A percentile compares a stretch with the other conserved stretches of the same genome.
phyloP scores from a whole-genome alignment of 2,797 vertebrate species.

The Enteromius radiatus region DNA sequence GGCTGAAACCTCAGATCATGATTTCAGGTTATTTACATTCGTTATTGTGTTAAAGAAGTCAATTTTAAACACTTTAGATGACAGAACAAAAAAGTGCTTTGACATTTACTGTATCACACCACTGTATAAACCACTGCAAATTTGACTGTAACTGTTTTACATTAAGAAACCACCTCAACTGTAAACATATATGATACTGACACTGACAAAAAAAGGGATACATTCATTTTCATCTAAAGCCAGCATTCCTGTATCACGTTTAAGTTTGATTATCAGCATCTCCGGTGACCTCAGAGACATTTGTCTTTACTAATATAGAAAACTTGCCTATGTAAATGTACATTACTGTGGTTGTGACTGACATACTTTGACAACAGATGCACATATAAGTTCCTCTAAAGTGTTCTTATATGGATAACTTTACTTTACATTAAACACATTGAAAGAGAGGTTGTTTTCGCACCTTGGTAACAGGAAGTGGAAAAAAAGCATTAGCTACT shows the following conservation, averaged over 20 bases:
- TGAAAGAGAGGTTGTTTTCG: background rate
- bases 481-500: background rate
- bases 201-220: background rate
- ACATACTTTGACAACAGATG: background rate
- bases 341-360: background rate
- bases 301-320: background rate
- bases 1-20: background rate
- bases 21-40: background rate
- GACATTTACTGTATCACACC: background rate
- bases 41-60: background rate
- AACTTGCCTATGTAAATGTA: too few species aligned
- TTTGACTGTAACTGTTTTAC: background rate
- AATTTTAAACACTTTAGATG: background rate
- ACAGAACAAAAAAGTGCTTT: background rate
- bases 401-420: background rate
- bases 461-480: background rate
- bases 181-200: background rate
- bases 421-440: too few species aligned
- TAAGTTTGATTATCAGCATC: background rate
- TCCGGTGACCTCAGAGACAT: background rate
- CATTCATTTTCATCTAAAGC: background rate
- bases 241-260: background rate
- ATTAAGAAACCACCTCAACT: background rate
- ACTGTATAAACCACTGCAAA: background rate
- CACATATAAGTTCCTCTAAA: background rate